These are phyloP conservation scores for Poecilia picta DNA, from an alignment of 2,797 vertebrate species.

Conservation along the genomic window DNA sequence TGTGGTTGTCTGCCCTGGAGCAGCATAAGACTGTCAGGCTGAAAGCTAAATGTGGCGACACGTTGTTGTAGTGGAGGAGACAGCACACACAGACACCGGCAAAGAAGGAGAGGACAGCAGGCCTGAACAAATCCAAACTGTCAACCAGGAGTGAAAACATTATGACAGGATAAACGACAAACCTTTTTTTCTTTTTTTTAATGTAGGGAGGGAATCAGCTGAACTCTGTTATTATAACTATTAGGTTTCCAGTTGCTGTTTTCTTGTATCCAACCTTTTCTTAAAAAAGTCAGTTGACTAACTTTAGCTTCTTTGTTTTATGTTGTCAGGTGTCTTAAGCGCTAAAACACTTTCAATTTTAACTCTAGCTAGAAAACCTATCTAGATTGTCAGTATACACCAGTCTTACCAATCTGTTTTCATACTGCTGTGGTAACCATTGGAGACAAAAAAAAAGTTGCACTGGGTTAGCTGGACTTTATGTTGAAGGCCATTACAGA, in stretches of 20 bases:
- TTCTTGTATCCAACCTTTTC: background rate
- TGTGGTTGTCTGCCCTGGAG: constrained; percentile 55
- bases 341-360: no score
- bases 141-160: constrained; percentile 41
- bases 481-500: background rate
- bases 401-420: background rate
- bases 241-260: background rate
- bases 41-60: constrained; percentile 62
- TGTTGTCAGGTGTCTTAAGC: background rate
- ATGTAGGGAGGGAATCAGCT: constrained; percentile 5
- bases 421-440: background rate
- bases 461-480: background rate
- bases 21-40: constrained; percentile 65
- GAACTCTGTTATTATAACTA: background rate
- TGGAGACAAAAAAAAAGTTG: background rate
- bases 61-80: constrained; percentile 59
- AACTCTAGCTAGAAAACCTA: no score
- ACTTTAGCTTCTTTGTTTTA: background rate
- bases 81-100: constrained; percentile 62
- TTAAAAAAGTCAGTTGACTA: background rate
- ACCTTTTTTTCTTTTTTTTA: constrained; percentile 37
- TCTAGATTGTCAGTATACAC: background rate
- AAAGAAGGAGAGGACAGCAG: constrained; percentile 36
- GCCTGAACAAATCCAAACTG: constrained; percentile 32
- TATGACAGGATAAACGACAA: constrained; percentile 26